Percentiles rank a stretch among this genome's conserved stretches.
These are phyloP conservation scores for Poecile atricapillus DNA, from an alignment of 2,113 vertebrate genomes.

Conservation along the genomic window DNA sequence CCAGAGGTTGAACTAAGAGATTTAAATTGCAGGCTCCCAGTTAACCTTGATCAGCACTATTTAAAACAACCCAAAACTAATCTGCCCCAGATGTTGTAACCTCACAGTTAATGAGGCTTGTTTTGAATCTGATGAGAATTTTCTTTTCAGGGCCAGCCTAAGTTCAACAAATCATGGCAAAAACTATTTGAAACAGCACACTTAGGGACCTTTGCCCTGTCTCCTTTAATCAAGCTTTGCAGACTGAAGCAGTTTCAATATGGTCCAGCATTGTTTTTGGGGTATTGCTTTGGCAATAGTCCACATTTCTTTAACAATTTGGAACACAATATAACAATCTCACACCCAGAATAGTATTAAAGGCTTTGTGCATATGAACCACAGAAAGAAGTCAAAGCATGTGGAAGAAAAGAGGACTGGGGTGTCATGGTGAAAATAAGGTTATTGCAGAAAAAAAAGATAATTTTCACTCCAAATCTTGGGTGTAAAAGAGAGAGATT, in stretches of 20 bases:
- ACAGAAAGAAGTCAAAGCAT: background rate
- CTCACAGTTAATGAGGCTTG: background rate
- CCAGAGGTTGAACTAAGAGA: background rate
- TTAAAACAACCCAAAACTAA: slow-evolving; percentile 20
- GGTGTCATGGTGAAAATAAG: background rate
- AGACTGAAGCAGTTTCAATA: background rate
- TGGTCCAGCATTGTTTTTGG: background rate
- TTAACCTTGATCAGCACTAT: slow-evolving; percentile 21
- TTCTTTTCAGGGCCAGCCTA: background rate
- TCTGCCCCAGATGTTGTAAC: background rate
- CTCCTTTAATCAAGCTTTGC: slow-evolving; percentile 4
- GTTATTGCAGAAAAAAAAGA: background rate
- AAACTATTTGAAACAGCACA: background rate
- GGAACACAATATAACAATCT: background rate
- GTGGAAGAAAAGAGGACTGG: background rate
- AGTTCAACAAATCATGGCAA: slow-evolving; percentile 32
- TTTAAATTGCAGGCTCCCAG: slow-evolving; percentile 16
- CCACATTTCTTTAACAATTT: background rate
- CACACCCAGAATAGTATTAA: background rate
- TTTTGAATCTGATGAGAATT: slow-evolving; percentile 34
- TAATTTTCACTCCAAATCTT: background rate
- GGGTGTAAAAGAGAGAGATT: background rate
- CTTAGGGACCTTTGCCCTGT: background rate
- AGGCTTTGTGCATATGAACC: background rate
- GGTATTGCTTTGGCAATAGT: background rate